phyloP scores from a whole-genome alignment of 1,140 invertebrate species.

The Globodera rostochiensis region DNA sequence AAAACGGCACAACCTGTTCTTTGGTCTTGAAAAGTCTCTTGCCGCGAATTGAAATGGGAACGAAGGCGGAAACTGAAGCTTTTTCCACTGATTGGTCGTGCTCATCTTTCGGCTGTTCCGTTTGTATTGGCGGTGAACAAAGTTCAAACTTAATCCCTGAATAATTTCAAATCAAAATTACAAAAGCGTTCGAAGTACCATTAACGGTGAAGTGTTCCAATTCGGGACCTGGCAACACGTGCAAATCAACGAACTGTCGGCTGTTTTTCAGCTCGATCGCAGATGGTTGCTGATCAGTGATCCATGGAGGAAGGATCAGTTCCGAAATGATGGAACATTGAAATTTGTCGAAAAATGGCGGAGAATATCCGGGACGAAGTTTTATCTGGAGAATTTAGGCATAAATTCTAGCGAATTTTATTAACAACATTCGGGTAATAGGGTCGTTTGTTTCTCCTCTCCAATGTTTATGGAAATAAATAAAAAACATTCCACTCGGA shows the following conservation, averaged over 20 bases:
- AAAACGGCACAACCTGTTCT: background rate
- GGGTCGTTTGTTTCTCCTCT: background rate
- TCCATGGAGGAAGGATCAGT: background rate
- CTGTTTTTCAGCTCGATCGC: background rate
- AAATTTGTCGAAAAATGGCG: background rate
- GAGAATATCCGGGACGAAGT: background rate
- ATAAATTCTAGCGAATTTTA: background rate
- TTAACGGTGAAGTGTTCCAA: background rate
- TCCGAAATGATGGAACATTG: background rate
- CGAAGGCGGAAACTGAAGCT: background rate
- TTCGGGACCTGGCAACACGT: background rate
- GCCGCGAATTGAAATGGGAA: background rate
- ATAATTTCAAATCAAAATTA: background rate
- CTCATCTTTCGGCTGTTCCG: background rate
- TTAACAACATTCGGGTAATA: background rate
- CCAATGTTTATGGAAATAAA: background rate
- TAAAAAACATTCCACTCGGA: background rate
- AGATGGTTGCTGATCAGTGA: background rate
- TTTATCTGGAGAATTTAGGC: background rate
- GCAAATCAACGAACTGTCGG: background rate
- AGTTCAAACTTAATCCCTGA: slow-evolving; percentile 1
- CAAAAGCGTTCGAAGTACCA: background rate
- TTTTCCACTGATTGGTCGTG: background rate
- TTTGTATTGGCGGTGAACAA: background rate
- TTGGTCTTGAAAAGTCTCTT: slow-evolving; percentile 6